These are phyloP conservation scores for Pseudorhombus dupliciocellatus DNA, from an alignment of 2,113 vertebrate species.

Conservation along the genomic window DNA sequence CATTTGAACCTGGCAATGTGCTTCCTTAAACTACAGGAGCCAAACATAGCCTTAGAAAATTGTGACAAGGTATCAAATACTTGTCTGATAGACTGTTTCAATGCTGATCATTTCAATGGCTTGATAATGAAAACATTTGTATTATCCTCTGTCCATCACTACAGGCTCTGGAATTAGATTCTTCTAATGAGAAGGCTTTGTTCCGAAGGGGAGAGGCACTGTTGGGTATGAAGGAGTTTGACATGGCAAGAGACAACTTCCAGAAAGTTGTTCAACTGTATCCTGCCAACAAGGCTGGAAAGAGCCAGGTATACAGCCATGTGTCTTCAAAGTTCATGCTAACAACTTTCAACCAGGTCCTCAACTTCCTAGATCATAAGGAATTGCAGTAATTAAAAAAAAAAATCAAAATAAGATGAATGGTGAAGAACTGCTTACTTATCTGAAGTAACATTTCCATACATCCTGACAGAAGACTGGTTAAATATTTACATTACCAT, in stretches of 20 bases:
- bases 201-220: constrained; percentile 93
- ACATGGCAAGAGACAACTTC: constrained; percentile 89
- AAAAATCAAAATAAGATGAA: too few species aligned
- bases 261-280: constrained; percentile 92
- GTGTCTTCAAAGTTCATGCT: not conserved
- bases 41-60: constrained; percentile 87
- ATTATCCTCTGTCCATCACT: not conserved
- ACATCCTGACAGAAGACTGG: too few species aligned
- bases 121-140: not conserved
- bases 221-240: constrained; percentile 91
- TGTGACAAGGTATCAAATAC: constrained; percentile 91
- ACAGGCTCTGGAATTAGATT: constrained; percentile 90
- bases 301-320: constrained; percentile 81
- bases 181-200: constrained; percentile 92
- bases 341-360: not conserved
- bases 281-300: constrained; percentile 94
- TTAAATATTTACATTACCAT: too few species aligned
- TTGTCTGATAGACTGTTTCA: not conserved
- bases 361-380: not conserved
- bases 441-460: too few species aligned
- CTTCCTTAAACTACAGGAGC: constrained; percentile 92
- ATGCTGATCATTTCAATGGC: not conserved
- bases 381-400: too few species aligned
- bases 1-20: constrained; percentile 97
- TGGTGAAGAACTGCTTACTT: too few species aligned